phyloP scores from a whole-genome alignment of 2,888 invertebrate species.

The Nesidiocoris tenuis region DNA sequence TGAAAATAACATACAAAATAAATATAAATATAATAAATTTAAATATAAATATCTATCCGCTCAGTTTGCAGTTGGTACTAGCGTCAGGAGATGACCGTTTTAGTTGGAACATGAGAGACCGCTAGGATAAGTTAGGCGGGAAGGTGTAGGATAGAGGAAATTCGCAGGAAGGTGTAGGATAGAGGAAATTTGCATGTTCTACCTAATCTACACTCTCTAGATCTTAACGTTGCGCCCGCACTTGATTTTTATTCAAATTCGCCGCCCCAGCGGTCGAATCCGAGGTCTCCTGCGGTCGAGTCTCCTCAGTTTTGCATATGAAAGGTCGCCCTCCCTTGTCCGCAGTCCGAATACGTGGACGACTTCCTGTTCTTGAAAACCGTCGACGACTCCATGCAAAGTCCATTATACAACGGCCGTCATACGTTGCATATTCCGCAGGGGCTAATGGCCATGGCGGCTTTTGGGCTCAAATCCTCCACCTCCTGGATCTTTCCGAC shows the following conservation, averaged over 20 bases:
- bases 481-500: background rate
- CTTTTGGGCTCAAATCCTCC: conserved; percentile 33
- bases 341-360: background rate
- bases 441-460: conserved; percentile 37
- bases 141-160: no score
- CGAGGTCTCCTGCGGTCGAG: background rate
- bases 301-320: conserved; percentile 24
- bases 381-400: background rate
- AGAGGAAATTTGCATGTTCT: no score
- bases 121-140: no score
- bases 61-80: no score
- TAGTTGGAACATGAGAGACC: no score
- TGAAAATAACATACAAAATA: no score
- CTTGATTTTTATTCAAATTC: conserved; percentile 35
- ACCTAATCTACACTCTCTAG: conserved; percentile 10
- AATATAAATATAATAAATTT: no score
- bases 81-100: no score
- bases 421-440: conserved; percentile 42
- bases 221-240: conserved; percentile 8
- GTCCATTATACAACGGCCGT: conserved; percentile 26
- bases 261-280: no score
- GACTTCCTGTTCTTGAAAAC: background rate
- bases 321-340: conserved; percentile 6
- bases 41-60: no score
- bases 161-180: no score